These are phyloP conservation scores for Caenorhabditis sp. DNA, from an alignment of 2,888 invertebrate genomes.

Conservation along the genomic window DNA sequence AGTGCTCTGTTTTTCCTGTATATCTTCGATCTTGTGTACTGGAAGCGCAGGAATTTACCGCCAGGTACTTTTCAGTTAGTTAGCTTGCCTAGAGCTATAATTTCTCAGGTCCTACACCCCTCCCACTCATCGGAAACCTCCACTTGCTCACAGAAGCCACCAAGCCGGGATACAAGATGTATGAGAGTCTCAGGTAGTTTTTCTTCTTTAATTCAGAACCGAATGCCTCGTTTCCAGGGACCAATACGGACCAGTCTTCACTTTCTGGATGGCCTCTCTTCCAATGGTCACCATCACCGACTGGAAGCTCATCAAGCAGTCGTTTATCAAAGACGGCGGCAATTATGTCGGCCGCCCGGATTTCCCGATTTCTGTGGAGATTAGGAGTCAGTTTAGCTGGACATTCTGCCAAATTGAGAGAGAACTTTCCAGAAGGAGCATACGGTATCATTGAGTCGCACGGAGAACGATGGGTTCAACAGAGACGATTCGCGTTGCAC, in stretches of 20 bases:
- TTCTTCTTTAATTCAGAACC: too few relatives aligned
- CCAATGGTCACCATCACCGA: constrained; percentile 60
- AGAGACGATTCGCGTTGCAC: constrained; percentile 65
- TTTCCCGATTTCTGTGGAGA: constrained; percentile 54
- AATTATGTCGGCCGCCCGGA: constrained; percentile 56
- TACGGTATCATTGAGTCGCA: constrained; percentile 57
- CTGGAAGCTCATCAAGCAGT: constrained; percentile 54
- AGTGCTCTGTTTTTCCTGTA: constrained; percentile 21
- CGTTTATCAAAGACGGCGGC: constrained; percentile 60
- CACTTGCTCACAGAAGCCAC: constrained; percentile 35
- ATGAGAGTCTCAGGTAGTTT: constrained; percentile 37
- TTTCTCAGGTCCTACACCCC: constrained; percentile 56
- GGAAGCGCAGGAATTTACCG: constrained; percentile 54
- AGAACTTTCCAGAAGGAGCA: constrained; percentile 41
- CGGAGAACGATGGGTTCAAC: constrained; percentile 61
- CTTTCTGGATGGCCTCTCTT: constrained; percentile 56
- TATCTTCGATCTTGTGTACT: constrained; percentile 49
- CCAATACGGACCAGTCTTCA: constrained; percentile 60
- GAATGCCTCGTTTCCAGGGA: constrained; percentile 26
- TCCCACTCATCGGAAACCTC: constrained; percentile 59
- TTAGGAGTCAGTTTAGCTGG: constrained; percentile 26
- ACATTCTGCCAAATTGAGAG: not conserved
- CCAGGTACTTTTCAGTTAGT: constrained; percentile 51
- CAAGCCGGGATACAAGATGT: constrained; percentile 60
- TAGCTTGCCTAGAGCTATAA: too few relatives aligned